These are phyloP conservation scores for Cyrtorhinus lividipennis DNA, from an alignment of 1,140 invertebrate genomes.

Conservation along the genomic window DNA sequence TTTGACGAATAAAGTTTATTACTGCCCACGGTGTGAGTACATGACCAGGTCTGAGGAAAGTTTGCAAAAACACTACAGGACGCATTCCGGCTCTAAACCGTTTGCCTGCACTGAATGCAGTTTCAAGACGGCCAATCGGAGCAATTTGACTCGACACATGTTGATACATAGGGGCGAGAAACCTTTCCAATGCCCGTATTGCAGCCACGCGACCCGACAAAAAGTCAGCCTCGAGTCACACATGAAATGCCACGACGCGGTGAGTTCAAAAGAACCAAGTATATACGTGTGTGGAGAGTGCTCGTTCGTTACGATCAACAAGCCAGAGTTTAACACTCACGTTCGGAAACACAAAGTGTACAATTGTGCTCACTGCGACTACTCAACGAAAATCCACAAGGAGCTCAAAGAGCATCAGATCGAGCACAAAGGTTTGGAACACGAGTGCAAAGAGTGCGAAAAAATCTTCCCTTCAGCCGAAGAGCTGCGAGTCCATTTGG, in stretches of 20 bases:
- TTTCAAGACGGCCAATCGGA: neutral
- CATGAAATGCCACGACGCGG: neutral
- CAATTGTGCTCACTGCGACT: neutral
- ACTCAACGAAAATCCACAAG: neutral
- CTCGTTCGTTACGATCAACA: neutral
- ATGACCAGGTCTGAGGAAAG: neutral
- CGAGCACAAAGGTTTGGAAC: neutral
- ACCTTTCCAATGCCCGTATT: neutral
- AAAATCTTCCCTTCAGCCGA: neutral
- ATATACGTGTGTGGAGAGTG: neutral
- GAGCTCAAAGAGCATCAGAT: neutral
- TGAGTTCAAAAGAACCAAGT: neutral
- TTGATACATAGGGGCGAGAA: neutral
- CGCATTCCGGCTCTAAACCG: neutral
- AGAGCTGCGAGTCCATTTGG: neutral
- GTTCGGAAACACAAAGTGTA: neutral
- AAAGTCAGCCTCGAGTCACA: neutral
- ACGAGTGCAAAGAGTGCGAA: neutral
- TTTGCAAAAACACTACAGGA: neutral
- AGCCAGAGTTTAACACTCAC: neutral
- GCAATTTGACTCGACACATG: neutral
- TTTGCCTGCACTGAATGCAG: neutral
- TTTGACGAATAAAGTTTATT: neutral
- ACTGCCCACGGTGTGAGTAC: neutral
- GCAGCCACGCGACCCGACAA: neutral